Percentiles rank a stretch among this genome's conserved stretches.
phyloP scores from a whole-genome alignment of 2,888 invertebrate species.

The Aspidiotus destructor region DNA sequence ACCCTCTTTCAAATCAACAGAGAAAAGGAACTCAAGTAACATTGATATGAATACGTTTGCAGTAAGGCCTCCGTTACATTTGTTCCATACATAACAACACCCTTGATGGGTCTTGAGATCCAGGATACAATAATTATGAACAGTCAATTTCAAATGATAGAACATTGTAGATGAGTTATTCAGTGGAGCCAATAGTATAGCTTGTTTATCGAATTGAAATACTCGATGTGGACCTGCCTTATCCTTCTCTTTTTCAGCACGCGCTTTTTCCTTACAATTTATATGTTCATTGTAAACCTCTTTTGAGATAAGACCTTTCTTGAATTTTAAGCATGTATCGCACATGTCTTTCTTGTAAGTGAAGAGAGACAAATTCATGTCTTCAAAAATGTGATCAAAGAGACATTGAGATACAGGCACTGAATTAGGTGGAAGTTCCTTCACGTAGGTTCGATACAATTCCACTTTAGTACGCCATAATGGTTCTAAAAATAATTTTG shows the following conservation, averaged over 20 bases:
- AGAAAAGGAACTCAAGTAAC: too few species aligned
- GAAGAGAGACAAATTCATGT: background rate
- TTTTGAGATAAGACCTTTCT: background rate
- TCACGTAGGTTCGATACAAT: background rate
- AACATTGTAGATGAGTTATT: background rate
- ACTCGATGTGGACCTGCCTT: background rate
- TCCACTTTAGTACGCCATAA: background rate
- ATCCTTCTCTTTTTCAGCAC: background rate
- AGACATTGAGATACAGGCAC: background rate
- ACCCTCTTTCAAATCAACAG: too few species aligned
- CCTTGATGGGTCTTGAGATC: constrained; percentile 26
- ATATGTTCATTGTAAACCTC: background rate
- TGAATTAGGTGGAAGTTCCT: background rate
- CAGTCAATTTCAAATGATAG: background rate
- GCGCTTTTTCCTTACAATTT: background rate
- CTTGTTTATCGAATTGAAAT: background rate
- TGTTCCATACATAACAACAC: too few species aligned
- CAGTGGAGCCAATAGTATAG: background rate
- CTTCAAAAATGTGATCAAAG: background rate
- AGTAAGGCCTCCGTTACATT: too few species aligned
- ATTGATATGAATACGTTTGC: too few species aligned
- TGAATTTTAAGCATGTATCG: background rate
- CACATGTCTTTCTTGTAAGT: background rate
- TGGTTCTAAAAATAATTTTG: background rate
- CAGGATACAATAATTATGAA: constrained; percentile 31